Percentiles rank a stretch among this genome's conserved stretches.
These are phyloP conservation scores for Prunella fulvescens DNA, from an alignment of 2,113 vertebrate species.

Conservation along the genomic window DNA sequence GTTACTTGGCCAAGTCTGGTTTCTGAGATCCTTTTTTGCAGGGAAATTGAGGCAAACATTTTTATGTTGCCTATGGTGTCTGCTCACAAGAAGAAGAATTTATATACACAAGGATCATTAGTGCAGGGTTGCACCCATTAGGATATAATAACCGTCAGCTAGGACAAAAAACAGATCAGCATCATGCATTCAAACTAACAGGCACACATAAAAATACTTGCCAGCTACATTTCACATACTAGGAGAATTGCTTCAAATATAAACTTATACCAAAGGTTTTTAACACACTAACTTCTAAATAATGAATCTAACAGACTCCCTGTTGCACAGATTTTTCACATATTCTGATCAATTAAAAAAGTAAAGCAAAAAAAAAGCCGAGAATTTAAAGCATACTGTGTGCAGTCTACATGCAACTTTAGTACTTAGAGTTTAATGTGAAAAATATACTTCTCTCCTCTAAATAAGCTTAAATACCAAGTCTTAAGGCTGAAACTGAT, in stretches of 20 bases:
- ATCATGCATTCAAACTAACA: constrained; percentile 83
- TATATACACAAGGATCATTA: constrained; percentile 94
- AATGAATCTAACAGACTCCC: not conserved
- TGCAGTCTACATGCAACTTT: not conserved
- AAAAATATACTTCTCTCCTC: not conserved
- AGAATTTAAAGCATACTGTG: not conserved
- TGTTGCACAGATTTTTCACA: not conserved
- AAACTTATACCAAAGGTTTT: constrained; percentile 40
- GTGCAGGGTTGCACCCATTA: constrained; percentile 92
- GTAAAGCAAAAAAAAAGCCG: not conserved
- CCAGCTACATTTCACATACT: constrained; percentile 64
- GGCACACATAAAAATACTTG: constrained; percentile 81
- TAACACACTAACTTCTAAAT: not conserved
- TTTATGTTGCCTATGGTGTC: constrained; percentile 92
- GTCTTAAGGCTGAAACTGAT: not conserved
- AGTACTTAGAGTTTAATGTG: not conserved
- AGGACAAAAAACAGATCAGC: constrained; percentile 93
- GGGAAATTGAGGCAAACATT: constrained; percentile 86
- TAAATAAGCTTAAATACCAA: not conserved
- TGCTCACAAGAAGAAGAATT: constrained; percentile 88
- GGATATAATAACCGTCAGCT: constrained; percentile 92
- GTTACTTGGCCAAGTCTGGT: constrained; percentile 81
- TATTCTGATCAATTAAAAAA: not conserved
- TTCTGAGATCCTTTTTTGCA: constrained; percentile 83
- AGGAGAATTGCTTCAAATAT: constrained; percentile 30